phyloP scores from a whole-genome alignment of 2,113 vertebrate genomes.

The Ceyx margarethae region DNA sequence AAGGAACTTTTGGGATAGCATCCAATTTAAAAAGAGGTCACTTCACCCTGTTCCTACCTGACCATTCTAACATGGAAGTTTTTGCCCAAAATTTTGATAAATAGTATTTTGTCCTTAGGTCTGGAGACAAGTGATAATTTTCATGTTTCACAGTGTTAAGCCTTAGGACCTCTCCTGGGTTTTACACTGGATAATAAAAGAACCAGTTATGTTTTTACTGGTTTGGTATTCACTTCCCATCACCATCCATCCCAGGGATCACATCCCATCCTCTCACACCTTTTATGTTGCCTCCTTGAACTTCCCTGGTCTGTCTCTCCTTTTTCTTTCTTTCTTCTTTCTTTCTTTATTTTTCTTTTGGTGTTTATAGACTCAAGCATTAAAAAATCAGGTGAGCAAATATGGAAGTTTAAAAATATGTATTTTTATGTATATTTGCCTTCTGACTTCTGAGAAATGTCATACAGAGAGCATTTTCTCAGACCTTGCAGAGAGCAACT shows the following conservation, averaged over 20 bases:
- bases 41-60: not conserved
- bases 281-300: not conserved
- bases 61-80: not conserved
- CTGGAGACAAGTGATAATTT: not conserved
- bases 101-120: not conserved
- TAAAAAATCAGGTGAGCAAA: not conserved
- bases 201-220: not conserved
- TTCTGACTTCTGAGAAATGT: not conserved
- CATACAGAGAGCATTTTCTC: not conserved
- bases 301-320: not conserved
- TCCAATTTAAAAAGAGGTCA: not conserved
- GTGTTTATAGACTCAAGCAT: not conserved
- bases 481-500: not conserved
- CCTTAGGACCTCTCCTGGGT: not conserved
- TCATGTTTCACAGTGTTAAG: not conserved
- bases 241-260: not conserved
- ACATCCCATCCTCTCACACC: not conserved
- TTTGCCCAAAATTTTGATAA: not conserved
- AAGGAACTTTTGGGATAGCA: not conserved
- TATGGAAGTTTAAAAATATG: not conserved
- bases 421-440: conserved; percentile 20
- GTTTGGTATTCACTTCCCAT: not conserved
- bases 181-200: not conserved
- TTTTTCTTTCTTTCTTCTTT: not conserved
- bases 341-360: not conserved